Percentiles rank a stretch among this genome's conserved stretches.
phyloP scores from a whole-genome alignment of 2,113 vertebrate species.

The Megaceryle maxima region DNA sequence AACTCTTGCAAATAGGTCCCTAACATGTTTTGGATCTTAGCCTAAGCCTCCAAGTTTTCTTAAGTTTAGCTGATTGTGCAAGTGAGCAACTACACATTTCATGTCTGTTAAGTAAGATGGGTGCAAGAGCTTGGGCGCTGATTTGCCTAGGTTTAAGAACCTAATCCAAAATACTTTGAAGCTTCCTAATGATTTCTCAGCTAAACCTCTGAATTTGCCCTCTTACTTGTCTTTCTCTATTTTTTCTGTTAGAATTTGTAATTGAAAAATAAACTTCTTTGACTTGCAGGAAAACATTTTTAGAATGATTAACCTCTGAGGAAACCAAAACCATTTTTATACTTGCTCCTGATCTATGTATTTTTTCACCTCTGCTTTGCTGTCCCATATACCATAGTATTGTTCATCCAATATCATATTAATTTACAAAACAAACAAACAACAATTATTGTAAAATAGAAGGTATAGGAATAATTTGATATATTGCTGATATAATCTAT shows the following conservation, averaged over 20 bases:
- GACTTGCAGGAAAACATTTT: background rate
- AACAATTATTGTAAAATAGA: background rate
- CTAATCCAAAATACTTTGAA: background rate
- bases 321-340: background rate
- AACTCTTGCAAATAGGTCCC: background rate
- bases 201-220: background rate
- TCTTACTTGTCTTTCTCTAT: background rate
- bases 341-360: background rate
- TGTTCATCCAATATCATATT: background rate
- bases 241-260: background rate
- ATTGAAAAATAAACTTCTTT: background rate
- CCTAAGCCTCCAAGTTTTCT: background rate
- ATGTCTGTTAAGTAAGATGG: background rate
- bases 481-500: background rate
- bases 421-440: background rate
- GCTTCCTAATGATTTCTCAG: background rate
- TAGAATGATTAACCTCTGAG: background rate
- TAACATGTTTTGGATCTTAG: background rate
- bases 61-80: background rate
- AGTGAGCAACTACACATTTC: background rate
- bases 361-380: background rate
- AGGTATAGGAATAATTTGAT: background rate
- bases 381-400: background rate
- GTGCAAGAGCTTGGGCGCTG: background rate
- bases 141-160: background rate